These are phyloP conservation scores for Cenopis cana DNA, from an alignment of 2,888 invertebrate species.

Conservation along the genomic window DNA sequence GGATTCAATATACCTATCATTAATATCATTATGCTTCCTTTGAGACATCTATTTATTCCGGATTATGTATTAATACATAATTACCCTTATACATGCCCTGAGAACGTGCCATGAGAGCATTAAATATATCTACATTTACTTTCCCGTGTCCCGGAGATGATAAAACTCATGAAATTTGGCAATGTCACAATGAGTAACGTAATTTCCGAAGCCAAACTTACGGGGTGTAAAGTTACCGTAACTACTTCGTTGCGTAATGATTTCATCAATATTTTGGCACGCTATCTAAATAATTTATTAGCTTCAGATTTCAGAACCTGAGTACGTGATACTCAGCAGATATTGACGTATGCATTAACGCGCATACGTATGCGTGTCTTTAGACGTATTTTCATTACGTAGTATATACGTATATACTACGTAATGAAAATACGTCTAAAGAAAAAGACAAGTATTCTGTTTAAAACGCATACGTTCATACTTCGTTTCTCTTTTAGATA, in stretches of 20 bases:
- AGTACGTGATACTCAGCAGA: constrained; percentile 22
- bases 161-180: not conserved
- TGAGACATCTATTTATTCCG: too few relatives aligned
- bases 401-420: constrained; percentile 10
- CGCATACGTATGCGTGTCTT: constrained; percentile 5
- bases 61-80: too few relatives aligned
- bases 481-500: constrained; percentile 14
- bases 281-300: constrained; percentile 19
- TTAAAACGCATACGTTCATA: constrained; percentile 7
- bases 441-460: not conserved
- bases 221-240: constrained; percentile 18
- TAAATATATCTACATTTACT: too few relatives aligned
- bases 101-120: too few relatives aligned
- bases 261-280: constrained; percentile 29
- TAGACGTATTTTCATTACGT: not conserved
- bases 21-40: too few relatives aligned
- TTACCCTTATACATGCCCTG: too few relatives aligned
- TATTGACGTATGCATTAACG: constrained; percentile 27
- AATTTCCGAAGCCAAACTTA: constrained; percentile 13
- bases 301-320: constrained; percentile 17
- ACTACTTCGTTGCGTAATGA: constrained; percentile 29
- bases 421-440: not conserved
- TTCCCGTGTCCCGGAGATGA: not conserved
- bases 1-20: too few relatives aligned
- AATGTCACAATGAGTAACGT: constrained; percentile 8